Evolutionary conservation across 2,888 invertebrate species (phyloP).

Genomic region (Druceiella hillmani): DNA sequence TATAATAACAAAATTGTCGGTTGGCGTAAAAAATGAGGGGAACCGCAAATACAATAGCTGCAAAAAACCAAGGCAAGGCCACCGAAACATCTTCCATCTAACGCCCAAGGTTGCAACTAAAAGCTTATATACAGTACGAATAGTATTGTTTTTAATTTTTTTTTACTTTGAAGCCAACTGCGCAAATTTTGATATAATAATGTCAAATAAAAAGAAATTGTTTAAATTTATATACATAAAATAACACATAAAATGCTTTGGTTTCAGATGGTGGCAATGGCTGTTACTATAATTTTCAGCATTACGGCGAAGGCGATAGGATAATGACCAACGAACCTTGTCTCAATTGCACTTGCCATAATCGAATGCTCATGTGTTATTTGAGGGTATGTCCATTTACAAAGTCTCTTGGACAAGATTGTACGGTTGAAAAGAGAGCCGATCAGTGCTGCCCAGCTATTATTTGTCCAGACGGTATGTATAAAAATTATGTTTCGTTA

Average conservation of each 20-base stretch:
- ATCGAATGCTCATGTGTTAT: conserved; percentile 94
- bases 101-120: no score
- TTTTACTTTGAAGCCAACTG: conserved; percentile 4
- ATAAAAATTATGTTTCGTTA: not conserved
- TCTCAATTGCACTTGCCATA: conserved; percentile 92
- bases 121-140: no score
- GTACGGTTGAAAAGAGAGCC: conserved; percentile 81
- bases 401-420: conserved; percentile 88
- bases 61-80: no score
- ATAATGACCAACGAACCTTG: conserved; percentile 94
- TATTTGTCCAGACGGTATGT: conserved; percentile 85
- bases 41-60: no score
- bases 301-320: conserved; percentile 88
- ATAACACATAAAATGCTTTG: conserved; percentile 5
- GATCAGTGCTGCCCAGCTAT: conserved; percentile 93
- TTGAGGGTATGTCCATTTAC: conserved; percentile 90
- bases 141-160: conserved; percentile 5
- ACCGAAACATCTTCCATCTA: not conserved
- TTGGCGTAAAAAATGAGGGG: no score
- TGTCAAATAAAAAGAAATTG: conserved; percentile 2
- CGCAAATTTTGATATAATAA: conserved; percentile 1
- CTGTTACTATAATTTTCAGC: conserved; percentile 92
- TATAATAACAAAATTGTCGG: no score
- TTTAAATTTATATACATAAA: not conserved
- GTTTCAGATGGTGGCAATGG: conserved; percentile 57